These are phyloP conservation scores for Nomada fabriciana DNA, from an alignment of 2,888 invertebrate genomes.

Conservation along the genomic window DNA sequence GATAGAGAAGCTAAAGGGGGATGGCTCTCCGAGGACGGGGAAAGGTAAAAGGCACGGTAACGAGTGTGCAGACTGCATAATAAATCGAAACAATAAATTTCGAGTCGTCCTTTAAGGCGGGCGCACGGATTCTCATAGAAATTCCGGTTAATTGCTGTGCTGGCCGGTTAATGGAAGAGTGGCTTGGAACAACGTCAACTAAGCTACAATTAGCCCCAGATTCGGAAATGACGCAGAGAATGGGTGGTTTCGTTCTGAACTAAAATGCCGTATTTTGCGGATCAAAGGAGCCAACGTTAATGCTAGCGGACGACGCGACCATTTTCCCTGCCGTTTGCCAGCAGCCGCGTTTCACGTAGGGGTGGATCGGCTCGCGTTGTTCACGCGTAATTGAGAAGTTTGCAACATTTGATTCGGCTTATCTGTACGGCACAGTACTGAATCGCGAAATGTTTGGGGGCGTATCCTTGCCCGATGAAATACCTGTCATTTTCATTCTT, in stretches of 20 bases:
- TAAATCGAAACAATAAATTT: constrained; percentile 70
- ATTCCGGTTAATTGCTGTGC: constrained; percentile 65
- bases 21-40: not conserved
- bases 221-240: constrained; percentile 57
- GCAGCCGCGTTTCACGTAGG: not conserved
- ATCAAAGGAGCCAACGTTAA: constrained; percentile 53
- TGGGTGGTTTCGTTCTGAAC: constrained; percentile 35
- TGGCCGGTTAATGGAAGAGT: constrained; percentile 63
- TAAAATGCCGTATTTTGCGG: constrained; percentile 52
- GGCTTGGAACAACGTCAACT: constrained; percentile 51
- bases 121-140: constrained; percentile 58
- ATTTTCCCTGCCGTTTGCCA: constrained; percentile 18
- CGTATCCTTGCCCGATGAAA: not conserved
- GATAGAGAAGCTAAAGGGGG: too few relatives aligned
- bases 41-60: constrained; percentile 35
- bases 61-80: constrained; percentile 62
- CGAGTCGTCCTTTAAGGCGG: constrained; percentile 59
- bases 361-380: not conserved
- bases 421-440: not conserved
- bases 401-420: constrained; percentile 8
- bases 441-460: not conserved
- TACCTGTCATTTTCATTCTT: too few relatives aligned
- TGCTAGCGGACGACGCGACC: constrained; percentile 23
- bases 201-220: constrained; percentile 62
- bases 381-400: constrained; percentile 9